These are phyloP conservation scores for Pteria penguin DNA, from an alignment of 2,888 invertebrate species.

Conservation along the genomic window DNA sequence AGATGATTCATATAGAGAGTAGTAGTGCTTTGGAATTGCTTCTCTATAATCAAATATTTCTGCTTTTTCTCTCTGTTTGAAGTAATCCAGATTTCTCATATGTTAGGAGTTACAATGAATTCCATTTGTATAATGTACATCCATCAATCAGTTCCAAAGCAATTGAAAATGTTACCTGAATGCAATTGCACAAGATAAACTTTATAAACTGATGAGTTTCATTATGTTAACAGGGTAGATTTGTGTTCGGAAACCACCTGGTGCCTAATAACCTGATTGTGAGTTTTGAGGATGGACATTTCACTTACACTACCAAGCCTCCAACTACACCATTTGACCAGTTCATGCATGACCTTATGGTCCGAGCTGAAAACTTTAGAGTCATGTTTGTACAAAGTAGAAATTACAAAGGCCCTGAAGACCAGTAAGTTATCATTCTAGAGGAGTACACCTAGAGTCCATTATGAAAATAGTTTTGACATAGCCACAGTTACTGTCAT, in stretches of 20 bases:
- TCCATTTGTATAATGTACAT: no score
- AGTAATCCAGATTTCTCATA: no score
- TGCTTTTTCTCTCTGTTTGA: no score
- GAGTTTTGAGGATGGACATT: constrained; percentile 95
- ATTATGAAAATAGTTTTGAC: not conserved
- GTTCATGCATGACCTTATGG: constrained; percentile 97
- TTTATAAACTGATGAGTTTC: no score
- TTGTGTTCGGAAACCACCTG: constrained; percentile 96
- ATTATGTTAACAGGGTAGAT: constrained; percentile 90
- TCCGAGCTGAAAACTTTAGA: constrained; percentile 95
- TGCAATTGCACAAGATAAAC: no score
- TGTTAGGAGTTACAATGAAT: no score
- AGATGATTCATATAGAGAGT: no score
- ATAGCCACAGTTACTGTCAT: not conserved
- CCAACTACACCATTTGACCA: constrained; percentile 95
- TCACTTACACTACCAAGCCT: constrained; percentile 96
- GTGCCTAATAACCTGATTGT: constrained; percentile 94
- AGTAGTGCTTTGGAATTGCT: no score
- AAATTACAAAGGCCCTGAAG: constrained; percentile 91
- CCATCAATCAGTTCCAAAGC: no score
- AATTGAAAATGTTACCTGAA: no score
- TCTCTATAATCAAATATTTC: no score
- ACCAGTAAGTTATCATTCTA: constrained; percentile 84
- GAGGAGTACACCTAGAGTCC: not conserved
- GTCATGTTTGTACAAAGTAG: constrained; percentile 90